Evolutionary conservation across 2,888 invertebrate species (phyloP).

Genomic region (Thereva nobilitata): DNA sequence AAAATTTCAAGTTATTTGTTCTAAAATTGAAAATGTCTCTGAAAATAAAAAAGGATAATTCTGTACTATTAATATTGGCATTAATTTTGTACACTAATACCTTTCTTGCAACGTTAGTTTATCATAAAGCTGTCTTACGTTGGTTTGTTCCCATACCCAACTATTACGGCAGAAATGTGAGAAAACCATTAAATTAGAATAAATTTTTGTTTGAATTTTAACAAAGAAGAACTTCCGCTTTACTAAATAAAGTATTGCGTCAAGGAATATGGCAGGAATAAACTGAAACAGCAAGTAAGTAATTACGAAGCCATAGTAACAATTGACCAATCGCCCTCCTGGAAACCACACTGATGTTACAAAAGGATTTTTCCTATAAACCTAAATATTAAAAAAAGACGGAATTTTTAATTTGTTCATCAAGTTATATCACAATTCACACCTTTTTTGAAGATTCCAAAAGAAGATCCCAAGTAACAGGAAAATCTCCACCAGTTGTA

Average conservation of each 20-base stretch:
- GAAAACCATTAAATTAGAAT: slow-evolving; percentile 16
- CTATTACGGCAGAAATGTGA: slow-evolving; percentile 24
- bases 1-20: slow-evolving; percentile 14
- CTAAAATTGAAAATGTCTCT: slow-evolving; percentile 32
- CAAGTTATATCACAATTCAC: neutral
- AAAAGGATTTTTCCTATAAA: slow-evolving; percentile 56
- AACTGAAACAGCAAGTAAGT: slow-evolving; percentile 62
- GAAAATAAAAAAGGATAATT: neutral
- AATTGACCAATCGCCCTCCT: slow-evolving; percentile 49
- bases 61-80: neutral
- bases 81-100: neutral
- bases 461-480: slow-evolving; percentile 63
- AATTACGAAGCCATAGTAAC: slow-evolving; percentile 57
- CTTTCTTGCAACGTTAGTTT: slow-evolving; percentile 21
- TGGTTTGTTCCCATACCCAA: slow-evolving; percentile 33
- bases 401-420: neutral
- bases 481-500: slow-evolving; percentile 62
- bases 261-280: slow-evolving; percentile 62
- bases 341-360: slow-evolving; percentile 59
- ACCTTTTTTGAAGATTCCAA: slow-evolving; percentile 50
- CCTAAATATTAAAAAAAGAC: slow-evolving; percentile 16
- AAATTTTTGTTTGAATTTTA: slow-evolving; percentile 28
- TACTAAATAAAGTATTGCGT: slow-evolving; percentile 55
- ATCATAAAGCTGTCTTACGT: slow-evolving; percentile 16
- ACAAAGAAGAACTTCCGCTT: slow-evolving; percentile 26